phyloP scores from a whole-genome alignment of 2,888 invertebrate genomes.

The Crossocerus cetratus region DNA sequence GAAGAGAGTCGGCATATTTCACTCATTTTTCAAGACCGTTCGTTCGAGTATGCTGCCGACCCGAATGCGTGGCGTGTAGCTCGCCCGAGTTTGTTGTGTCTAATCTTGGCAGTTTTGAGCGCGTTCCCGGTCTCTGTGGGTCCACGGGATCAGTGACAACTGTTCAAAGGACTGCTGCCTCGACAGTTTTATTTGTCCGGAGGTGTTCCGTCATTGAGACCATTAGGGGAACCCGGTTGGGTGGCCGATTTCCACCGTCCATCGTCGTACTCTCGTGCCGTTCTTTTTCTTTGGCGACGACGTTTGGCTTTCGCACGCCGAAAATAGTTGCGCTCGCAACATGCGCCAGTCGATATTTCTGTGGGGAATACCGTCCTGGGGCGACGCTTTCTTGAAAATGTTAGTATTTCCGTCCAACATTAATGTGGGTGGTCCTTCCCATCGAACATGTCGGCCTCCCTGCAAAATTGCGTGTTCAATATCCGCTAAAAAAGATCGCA shows the following conservation, averaged over 20 bases:
- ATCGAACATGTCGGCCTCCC: slow-evolving; percentile 30
- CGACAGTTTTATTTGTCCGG: slow-evolving; percentile 23
- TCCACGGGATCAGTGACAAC: background rate
- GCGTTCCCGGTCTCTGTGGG: background rate
- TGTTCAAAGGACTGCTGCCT: slow-evolving; percentile 31
- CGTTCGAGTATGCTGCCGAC: too few species aligned
- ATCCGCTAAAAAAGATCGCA: too few species aligned
- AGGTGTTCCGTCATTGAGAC: slow-evolving; percentile 38
- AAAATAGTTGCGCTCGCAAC: slow-evolving; percentile 51
- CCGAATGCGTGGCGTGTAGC: too few species aligned
- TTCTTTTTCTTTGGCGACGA: slow-evolving; percentile 24
- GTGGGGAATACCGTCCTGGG: slow-evolving; percentile 39
- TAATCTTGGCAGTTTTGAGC: background rate
- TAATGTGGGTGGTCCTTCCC: slow-evolving; percentile 47
- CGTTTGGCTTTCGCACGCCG: slow-evolving; percentile 31
- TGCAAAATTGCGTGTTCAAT: too few species aligned
- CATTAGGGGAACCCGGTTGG: slow-evolving; percentile 52
- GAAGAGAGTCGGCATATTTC: too few species aligned
- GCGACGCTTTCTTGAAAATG: slow-evolving; percentile 47
- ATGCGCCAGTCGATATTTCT: slow-evolving; percentile 50
- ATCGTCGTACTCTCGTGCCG: slow-evolving; percentile 39
- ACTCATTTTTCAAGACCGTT: too few species aligned
- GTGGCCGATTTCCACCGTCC: slow-evolving; percentile 57
- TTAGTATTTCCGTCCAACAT: slow-evolving; percentile 44
- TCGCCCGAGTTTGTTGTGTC: background rate